phyloP scores from a whole-genome alignment of 2,797 vertebrate species.

The Enteromius argenteus region DNA sequence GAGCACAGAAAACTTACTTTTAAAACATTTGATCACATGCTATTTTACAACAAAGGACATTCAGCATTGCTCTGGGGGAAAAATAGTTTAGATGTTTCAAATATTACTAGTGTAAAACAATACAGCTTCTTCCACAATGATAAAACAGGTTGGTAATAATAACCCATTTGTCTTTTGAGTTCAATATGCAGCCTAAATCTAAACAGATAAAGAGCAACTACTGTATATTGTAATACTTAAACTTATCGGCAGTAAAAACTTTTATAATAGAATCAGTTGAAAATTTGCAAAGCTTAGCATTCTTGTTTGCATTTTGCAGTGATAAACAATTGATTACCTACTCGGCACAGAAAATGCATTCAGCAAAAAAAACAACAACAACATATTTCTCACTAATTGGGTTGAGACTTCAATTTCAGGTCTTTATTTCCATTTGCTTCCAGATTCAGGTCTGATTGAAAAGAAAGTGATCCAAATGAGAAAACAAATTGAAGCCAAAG shows the following conservation, averaged over 20 bases:
- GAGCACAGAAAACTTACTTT: slow-evolving; percentile 15
- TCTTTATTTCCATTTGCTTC: slow-evolving; percentile 62
- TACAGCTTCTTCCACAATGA: slow-evolving; percentile 27
- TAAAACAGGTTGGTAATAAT: slow-evolving; percentile 47
- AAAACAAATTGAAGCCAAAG: slow-evolving; percentile 53
- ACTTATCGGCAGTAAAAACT: slow-evolving; percentile 8
- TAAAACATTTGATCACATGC: slow-evolving; percentile 14
- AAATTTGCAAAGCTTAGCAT: slow-evolving; percentile 36
- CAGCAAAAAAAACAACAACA: slow-evolving; percentile 23
- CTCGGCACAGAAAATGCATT: slow-evolving; percentile 56
- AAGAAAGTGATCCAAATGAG: slow-evolving; percentile 60
- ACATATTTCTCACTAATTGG: slow-evolving; percentile 54
- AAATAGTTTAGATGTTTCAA: slow-evolving; percentile 1
- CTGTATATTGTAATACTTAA: slow-evolving; percentile 6
- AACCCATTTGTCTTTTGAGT: slow-evolving; percentile 16
- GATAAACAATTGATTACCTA: slow-evolving; percentile 63
- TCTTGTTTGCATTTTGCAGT: slow-evolving; percentile 53
- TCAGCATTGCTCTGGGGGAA: not conserved
- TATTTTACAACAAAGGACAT: slow-evolving; percentile 8
- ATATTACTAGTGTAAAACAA: slow-evolving; percentile 29
- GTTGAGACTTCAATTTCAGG: slow-evolving; percentile 61
- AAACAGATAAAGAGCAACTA: slow-evolving; percentile 16
- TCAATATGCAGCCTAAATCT: slow-evolving; percentile 16
- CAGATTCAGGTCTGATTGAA: slow-evolving; percentile 62
- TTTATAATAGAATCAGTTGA: slow-evolving; percentile 20